phyloP scores from a whole-genome alignment of 2,797 vertebrate species.

The Diceros bicornis region DNA sequence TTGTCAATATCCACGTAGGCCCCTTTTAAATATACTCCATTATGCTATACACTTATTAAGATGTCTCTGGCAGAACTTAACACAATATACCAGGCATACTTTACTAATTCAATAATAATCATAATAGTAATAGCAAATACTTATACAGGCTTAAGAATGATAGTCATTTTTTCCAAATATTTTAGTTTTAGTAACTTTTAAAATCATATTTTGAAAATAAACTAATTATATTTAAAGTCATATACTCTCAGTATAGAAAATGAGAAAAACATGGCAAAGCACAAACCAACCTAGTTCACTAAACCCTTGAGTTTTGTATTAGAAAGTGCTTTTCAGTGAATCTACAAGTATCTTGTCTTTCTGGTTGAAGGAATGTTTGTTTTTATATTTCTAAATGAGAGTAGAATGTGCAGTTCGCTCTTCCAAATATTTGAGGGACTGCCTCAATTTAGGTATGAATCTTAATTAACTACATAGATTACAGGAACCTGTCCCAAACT shows the following conservation, averaged over 20 bases:
- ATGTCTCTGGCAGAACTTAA: neutral
- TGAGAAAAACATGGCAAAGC: slow-evolving; percentile 14
- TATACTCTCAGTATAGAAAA: neutral
- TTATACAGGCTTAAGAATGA: neutral
- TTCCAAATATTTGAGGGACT: neutral
- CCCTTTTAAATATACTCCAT: neutral
- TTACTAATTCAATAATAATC: neutral
- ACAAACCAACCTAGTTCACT: neutral
- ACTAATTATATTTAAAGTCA: slow-evolving; percentile 21
- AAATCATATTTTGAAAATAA: slow-evolving; percentile 42
- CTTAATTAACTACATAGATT: neutral
- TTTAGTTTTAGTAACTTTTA: slow-evolving; percentile 31
- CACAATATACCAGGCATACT: neutral
- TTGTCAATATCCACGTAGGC: neutral
- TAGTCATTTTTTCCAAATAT: neutral
- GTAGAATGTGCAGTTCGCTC: neutral
- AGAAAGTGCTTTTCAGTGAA: neutral
- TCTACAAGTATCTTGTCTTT: slow-evolving; percentile 18
- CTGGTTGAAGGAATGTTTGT: slow-evolving; percentile 48
- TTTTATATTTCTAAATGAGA: slow-evolving; percentile 60
- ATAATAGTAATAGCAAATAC: neutral
- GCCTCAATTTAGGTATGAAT: neutral
- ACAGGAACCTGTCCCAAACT: neutral
- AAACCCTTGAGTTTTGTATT: slow-evolving; percentile 1
- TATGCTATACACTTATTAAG: neutral